These are phyloP conservation scores for Orthonychiurus folsomi DNA, from an alignment of 2,888 invertebrate species.

Conservation along the genomic window DNA sequence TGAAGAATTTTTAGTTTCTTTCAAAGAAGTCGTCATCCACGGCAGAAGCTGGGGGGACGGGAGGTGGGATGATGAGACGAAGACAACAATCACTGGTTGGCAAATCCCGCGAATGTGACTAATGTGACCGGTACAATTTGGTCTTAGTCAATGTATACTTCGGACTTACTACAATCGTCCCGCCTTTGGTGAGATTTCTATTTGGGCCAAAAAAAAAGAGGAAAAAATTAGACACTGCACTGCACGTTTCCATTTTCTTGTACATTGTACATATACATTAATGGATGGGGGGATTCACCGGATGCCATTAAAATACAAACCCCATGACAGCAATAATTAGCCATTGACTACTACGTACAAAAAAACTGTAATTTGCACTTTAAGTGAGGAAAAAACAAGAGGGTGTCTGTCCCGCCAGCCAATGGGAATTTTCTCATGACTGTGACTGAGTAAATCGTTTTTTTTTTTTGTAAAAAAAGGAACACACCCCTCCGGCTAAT, in stretches of 20 bases:
- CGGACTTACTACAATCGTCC: conserved; percentile 79
- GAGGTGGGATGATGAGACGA: background rate
- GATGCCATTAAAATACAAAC: conserved; percentile 6
- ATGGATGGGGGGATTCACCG: background rate
- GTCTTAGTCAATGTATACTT: conserved; percentile 83
- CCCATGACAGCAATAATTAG: too few species aligned
- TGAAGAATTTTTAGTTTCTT: too few species aligned
- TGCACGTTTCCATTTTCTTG: too few species aligned
- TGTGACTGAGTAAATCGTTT: too few species aligned
- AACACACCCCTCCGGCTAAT: too few species aligned
- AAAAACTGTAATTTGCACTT: background rate
- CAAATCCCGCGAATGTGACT: conserved; percentile 38
- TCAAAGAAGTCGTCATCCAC: background rate
- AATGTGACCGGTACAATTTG: conserved; percentile 74
- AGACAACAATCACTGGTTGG: background rate
- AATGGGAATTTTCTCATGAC: background rate
- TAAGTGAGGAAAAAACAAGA: background rate
- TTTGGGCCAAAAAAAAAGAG: conserved; percentile 11
- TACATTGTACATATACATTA: background rate
- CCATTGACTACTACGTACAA: background rate
- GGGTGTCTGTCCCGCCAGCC: background rate
- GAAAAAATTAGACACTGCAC: too few species aligned
- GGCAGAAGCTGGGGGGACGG: background rate
- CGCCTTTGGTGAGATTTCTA: conserved; percentile 76
- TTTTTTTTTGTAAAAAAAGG: too few species aligned